A percentile compares a stretch with the other conserved stretches of the same genome.
phyloP scores from a whole-genome alignment of 2,797 vertebrate species.

The Miichthys miiuy region DNA sequence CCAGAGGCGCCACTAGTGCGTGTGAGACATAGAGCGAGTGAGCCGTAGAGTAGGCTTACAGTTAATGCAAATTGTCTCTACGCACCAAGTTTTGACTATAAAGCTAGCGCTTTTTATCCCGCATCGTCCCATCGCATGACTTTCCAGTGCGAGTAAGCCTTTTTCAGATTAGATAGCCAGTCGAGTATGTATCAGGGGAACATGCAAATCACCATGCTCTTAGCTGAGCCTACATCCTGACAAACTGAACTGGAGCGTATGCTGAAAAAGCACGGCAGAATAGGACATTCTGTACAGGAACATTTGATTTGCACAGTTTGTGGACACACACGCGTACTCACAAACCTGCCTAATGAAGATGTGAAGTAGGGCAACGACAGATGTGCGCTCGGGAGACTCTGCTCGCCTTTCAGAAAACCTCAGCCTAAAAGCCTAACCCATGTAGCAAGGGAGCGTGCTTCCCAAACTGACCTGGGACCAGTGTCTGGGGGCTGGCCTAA shows the following conservation, averaged over 20 bases:
- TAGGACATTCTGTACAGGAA: conserved; percentile 82
- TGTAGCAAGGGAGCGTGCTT: conserved; percentile 35
- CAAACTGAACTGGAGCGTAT: conserved; percentile 81
- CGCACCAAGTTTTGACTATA: conserved; percentile 51
- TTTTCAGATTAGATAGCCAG: conserved; percentile 80
- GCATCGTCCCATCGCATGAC: conserved; percentile 75
- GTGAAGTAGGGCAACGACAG: conserved; percentile 72
- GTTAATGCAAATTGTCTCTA: conserved; percentile 69
- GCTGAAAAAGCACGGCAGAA: conserved; percentile 75
- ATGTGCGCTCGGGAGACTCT: conserved; percentile 58
- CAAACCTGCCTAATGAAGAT: conserved; percentile 76
- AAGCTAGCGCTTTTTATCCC: conserved; percentile 66
- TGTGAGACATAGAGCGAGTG: conserved; percentile 55
- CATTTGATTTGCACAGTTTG: conserved; percentile 73
- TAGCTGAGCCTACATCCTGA: conserved; percentile 78
- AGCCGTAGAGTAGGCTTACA: conserved; percentile 56
- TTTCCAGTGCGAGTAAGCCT: conserved; percentile 75
- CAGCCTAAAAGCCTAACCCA: conserved; percentile 56
- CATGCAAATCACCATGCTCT: conserved; percentile 83
- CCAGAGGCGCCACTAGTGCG: conserved; percentile 75
- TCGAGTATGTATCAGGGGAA: conserved; percentile 79
- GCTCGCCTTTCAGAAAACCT: conserved; percentile 61
- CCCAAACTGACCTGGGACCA: conserved; percentile 71
- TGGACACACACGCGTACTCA: conserved; percentile 59
- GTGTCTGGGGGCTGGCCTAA: conserved; percentile 68